A percentile compares a stretch with the other conserved stretches of the same genome.
Evolutionary conservation across 2,113 vertebrate species (phyloP).

Genomic region (Lampris megalopsis): DNA sequence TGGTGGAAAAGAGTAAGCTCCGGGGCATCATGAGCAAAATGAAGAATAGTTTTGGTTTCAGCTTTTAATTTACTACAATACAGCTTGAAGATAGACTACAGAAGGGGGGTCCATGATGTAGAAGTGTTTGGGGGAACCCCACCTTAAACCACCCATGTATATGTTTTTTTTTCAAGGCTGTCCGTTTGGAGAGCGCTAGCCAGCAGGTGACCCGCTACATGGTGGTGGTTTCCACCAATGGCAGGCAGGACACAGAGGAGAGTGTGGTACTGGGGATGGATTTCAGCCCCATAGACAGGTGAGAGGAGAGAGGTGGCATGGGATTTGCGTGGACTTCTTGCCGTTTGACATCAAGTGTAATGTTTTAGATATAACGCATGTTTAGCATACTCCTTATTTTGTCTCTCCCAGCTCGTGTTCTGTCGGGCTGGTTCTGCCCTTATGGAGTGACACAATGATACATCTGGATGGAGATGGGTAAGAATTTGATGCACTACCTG

Average conservation of each 20-base stretch:
- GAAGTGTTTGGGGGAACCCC: no score
- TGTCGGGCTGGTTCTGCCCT: slow-evolving; percentile 93
- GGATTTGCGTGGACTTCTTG: neutral
- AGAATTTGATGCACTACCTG: slow-evolving; percentile 52
- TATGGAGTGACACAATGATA: slow-evolving; percentile 98
- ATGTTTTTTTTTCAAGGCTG: slow-evolving; percentile 74
- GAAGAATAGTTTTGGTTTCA: no score
- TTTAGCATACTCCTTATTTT: neutral
- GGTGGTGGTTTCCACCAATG: slow-evolving; percentile 97
- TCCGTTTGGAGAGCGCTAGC: slow-evolving; percentile 93
- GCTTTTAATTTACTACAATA: no score
- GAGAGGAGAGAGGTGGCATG: slow-evolving; percentile 29
- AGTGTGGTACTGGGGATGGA: slow-evolving; percentile 98
- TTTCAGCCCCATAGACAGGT: slow-evolving; percentile 94
- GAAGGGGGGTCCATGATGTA: no score
- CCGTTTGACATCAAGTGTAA: neutral
- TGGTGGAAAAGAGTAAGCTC: no score
- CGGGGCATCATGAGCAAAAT: no score
- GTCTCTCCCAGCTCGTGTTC: slow-evolving; percentile 88
- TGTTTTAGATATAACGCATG: neutral
- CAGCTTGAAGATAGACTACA: no score
- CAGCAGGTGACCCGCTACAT: slow-evolving; percentile 93
- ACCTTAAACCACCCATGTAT: neutral
- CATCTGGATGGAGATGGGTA: slow-evolving; percentile 99
- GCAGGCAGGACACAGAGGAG: slow-evolving; percentile 97